A percentile compares a stretch with the other conserved stretches of the same genome.
Conservation (phyloP, 2,797 vertebrate genomes). For the Mionectes olivaceus region DNA sequence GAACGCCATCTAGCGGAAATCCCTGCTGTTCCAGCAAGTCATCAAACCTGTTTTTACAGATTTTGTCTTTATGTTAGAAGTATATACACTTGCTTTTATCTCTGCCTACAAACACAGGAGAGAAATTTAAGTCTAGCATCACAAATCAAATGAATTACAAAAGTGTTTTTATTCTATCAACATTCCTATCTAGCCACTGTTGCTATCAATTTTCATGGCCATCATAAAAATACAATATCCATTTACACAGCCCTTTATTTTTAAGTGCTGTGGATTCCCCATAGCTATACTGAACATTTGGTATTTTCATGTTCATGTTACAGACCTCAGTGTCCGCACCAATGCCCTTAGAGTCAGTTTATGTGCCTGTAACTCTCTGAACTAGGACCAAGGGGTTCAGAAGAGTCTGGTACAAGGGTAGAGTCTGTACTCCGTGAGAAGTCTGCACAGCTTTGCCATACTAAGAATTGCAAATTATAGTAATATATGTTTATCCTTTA, state of each 20-base stretch:
- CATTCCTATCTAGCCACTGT: neutral
- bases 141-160: neutral
- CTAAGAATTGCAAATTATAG: neutral
- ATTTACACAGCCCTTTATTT: neutral
- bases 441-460: neutral
- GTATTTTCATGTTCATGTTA: neutral
- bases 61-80: neutral
- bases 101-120: neutral
- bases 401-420: neutral
- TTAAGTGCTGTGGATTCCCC: neutral
- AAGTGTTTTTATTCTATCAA: neutral
- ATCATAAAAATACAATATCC: neutral
- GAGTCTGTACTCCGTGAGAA: neutral
- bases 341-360: neutral
- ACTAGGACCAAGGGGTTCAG: neutral
- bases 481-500: neutral
- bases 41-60: neutral
- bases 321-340: neutral
- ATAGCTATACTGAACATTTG: neutral
- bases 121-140: neutral
- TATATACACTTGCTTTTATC: neutral
- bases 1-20: slow-evolving; percentile 63
- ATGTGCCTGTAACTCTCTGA: neutral
- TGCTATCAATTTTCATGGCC: neutral
- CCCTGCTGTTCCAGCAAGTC: neutral